phyloP scores from a whole-genome alignment of 64 coral and sea anemone species.

The Stichodactyla mertensii region DNA sequence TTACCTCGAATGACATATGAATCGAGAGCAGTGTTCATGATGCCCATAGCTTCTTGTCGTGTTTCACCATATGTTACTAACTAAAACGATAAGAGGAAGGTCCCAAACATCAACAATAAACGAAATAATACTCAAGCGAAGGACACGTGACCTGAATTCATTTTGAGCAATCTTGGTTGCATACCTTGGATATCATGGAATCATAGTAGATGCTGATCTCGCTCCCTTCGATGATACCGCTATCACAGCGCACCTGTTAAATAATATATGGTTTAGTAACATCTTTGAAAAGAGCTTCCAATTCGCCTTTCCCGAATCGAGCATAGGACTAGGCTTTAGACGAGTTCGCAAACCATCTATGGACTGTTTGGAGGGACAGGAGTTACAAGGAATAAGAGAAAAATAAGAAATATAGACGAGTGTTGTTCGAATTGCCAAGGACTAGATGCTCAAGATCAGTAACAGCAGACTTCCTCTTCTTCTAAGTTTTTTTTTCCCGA shows the following conservation, averaged over 20 bases:
- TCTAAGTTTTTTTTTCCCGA: too few relatives aligned
- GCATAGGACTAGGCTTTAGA: too few relatives aligned
- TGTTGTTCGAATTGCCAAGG: too few relatives aligned
- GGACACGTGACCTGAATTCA: neutral
- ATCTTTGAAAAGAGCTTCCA: too few relatives aligned
- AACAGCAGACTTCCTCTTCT: too few relatives aligned
- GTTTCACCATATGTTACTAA: slow-evolving; percentile 42
- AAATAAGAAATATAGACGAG: too few relatives aligned
- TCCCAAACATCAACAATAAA: neutral
- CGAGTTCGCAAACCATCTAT: too few relatives aligned
- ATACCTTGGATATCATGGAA: slow-evolving; percentile 98
- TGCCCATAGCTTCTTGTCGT: slow-evolving; percentile 78
- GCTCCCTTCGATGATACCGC: slow-evolving; percentile 98
- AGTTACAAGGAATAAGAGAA: too few relatives aligned
- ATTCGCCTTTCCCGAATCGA: too few relatives aligned
- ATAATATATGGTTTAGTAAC: neutral
- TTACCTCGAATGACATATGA: slow-evolving; percentile 98
- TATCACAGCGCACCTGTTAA: slow-evolving; percentile 90
- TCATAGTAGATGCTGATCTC: slow-evolving; percentile 99
- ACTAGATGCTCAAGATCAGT: too few relatives aligned
- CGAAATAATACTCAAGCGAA: neutral
- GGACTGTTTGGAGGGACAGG: too few relatives aligned
- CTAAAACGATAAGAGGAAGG: neutral
- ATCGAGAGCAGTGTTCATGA: slow-evolving; percentile 94
- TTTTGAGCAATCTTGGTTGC: neutral